Percentiles rank a stretch among this genome's conserved stretches.
Conservation (phyloP, 2,888 invertebrate species). For the Tenthredo notha region DNA sequence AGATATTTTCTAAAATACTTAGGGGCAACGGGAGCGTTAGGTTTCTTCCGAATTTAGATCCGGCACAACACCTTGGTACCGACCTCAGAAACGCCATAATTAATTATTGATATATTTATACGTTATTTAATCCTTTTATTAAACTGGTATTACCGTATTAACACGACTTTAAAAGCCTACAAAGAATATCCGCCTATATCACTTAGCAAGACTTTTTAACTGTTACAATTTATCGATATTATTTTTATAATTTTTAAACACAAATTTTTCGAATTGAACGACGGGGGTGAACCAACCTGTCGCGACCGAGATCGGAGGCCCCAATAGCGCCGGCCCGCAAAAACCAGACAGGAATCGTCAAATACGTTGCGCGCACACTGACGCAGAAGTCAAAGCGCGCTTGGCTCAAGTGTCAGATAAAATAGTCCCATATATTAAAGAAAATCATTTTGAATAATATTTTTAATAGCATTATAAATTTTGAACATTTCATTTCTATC, state of each 20-base stretch:
- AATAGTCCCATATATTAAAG: neutral
- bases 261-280: constrained; percentile 42
- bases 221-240: neutral
- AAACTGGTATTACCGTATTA: neutral
- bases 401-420: constrained; percentile 28
- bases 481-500: neutral
- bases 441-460: neutral
- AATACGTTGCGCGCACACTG: constrained; percentile 55
- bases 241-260: constrained; percentile 17
- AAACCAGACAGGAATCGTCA: constrained; percentile 61
- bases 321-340: constrained; percentile 63
- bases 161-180: neutral
- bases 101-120: constrained; percentile 33
- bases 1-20: constrained; percentile 63
- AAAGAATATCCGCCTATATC: neutral
- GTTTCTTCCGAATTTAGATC: constrained; percentile 70
- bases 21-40: constrained; percentile 63
- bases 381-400: constrained; percentile 61
- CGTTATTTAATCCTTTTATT: constrained; percentile 7
- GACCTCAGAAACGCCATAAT: constrained; percentile 75
- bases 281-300: constrained; percentile 65
- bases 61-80: constrained; percentile 72
- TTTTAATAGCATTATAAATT: neutral
- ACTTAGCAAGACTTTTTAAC: neutral
- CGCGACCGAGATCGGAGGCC: constrained; percentile 67